Conservation (phyloP, 2,113 vertebrate species). For the Astur gentilis region DNA sequence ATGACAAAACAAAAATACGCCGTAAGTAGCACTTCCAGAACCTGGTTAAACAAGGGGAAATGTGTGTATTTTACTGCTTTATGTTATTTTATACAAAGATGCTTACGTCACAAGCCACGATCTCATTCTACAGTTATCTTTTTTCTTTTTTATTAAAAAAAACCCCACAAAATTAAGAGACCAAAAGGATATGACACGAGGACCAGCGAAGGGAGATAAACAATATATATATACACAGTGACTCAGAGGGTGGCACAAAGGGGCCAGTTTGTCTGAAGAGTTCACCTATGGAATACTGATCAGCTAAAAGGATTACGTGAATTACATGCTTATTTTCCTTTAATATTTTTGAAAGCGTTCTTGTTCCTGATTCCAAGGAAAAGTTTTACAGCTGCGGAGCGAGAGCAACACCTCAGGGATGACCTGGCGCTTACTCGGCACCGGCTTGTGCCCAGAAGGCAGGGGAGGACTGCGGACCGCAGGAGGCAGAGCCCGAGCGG, state of each 20-base stretch:
- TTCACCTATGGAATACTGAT: fast-evolving
- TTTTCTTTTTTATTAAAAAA: not conserved
- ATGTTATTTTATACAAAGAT: not conserved
- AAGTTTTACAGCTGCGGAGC: not conserved
- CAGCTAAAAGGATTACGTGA: not conserved
- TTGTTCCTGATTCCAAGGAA: not conserved
- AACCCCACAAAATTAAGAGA: not conserved
- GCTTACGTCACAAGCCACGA: not conserved
- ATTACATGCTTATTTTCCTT: not conserved
- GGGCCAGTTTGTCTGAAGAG: not conserved
- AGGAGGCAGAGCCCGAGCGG: not conserved
- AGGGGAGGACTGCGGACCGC: not conserved
- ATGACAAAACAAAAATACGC: not conserved
- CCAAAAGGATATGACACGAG: not conserved
- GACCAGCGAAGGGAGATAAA: not conserved
- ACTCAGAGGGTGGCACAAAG: not conserved
- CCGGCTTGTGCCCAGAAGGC: not conserved
- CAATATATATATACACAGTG: fast-evolving
- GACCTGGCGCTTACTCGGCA: not conserved
- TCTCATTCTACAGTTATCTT: not conserved
- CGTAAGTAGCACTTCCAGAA: not conserved
- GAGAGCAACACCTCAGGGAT: fast-evolving
- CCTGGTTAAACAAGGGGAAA: not conserved
- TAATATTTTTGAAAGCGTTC: not conserved
- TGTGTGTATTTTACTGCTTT: not conserved